These are phyloP conservation scores for Artemia sinica DNA, from an alignment of 2,888 invertebrate species.

Conservation along the genomic window DNA sequence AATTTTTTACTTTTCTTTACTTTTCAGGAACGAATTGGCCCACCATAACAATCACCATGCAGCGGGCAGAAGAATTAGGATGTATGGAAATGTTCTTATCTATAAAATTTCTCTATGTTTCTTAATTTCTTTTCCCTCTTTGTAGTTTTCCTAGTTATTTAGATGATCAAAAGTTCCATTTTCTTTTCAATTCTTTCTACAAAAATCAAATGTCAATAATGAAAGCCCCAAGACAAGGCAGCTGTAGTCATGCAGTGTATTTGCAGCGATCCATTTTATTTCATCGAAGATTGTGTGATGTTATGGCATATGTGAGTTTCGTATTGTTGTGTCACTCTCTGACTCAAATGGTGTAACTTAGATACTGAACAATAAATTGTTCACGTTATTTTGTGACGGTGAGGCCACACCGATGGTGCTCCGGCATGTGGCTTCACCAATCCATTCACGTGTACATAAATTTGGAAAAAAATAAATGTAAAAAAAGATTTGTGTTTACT, in stretches of 20 bases:
- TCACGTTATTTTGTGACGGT: constrained; percentile 6
- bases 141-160: not conserved
- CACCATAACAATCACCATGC: not conserved
- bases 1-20: not conserved
- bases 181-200: not conserved
- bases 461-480: not conserved
- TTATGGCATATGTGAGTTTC: constrained; percentile 7
- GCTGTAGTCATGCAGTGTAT: not conserved
- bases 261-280: not conserved
- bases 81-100: not conserved
- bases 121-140: not conserved
- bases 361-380: constrained; percentile 1
- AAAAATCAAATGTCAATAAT: not conserved
- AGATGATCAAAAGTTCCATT: not conserved
- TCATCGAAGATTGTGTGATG: constrained; percentile 2
- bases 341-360: constrained; percentile 11
- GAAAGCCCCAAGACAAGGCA: not conserved
- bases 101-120: not conserved
- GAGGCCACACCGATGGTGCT: constrained; percentile 13
- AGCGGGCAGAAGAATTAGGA: not conserved
- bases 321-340: not conserved
- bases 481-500: not conserved
- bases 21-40: constrained; percentile 10
- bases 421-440: constrained; percentile 8
- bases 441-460: constrained; percentile 10